Base-by-base conservation (phyloP, 2,113 vertebrate genomes). In the Kobus ellipsiprymnus region DNA sequence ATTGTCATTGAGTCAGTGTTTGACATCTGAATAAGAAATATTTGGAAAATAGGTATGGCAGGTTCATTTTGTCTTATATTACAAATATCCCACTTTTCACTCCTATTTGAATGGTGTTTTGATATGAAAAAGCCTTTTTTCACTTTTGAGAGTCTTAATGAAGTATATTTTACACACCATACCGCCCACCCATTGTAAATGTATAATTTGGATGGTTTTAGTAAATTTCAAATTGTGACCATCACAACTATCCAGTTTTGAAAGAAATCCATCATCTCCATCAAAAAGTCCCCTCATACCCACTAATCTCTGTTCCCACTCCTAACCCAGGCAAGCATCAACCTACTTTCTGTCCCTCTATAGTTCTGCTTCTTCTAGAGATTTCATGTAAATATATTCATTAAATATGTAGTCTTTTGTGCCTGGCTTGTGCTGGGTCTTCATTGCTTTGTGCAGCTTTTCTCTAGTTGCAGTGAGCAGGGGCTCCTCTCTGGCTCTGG, bases 21-120 rank as follows among this genome's bases (percentile, higher is more conserved):
- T 86, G 60, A 94, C 23, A 25, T 98, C 33, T 96, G 40, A 67
- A 92, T 91, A 97, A 44, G 78, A 97, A 98, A 11, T 88, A 87
- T 67, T 90, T 57, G 48, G 59, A 81, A 94, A 92, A 15, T 21
- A 13, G 8, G 4, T 46, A 17, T 55, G 57, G 17, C 13, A 74
- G 30, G 3, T 52, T 82, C 48, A 64, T 30, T 95, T 94, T 55
- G 44, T 14, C 84, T 90, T 54, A 57, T 64, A 71, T 11, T 59
- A 12, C 30, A 96, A 74, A 87, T 13, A 59, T 14, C 21, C 55
- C 33, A 55, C 16, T 44, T 90, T 84, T 74, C 3, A 11, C 30
- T 85, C 9, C 33, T 80, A 48, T 52, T 95, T n/a, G 40, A 52
- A 40, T 64, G 23, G 27, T 36, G 2, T 62, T 87, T 93, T 74